Evolutionary conservation across 1,140 invertebrate species (phyloP), one percentile per base, ranked within the genome.

Genomic region (Tetramorium parvispinum): DNA sequence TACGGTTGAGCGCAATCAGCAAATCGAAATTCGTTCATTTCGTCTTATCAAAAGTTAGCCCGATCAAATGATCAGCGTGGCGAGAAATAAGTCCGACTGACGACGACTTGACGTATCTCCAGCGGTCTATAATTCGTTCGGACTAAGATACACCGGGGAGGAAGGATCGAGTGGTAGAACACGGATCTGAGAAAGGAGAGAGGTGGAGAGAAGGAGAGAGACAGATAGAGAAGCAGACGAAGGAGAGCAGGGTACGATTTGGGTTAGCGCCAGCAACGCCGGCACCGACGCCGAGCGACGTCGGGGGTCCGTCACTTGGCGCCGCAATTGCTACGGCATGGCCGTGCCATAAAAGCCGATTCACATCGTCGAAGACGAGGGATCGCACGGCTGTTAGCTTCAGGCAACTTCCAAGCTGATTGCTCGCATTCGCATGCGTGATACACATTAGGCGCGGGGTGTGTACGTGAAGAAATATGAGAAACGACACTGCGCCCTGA

Each of bases 261-360:
- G 91, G 91, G 91, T 92, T 92, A 92, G 91, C 91, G 91, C 91
- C 91, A 92, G 87, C 82, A 63, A 82, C 77, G 75, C 61, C 73
- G 88, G 59, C 73, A 87, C 37, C 85, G 73, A 79, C 85, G 73
- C 53, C 53, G 61, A 49, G 43, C 87, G 63, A 89, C 88, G 85
- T 90, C 73, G 85, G 86, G 87, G 85, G 85, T 91, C 81, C 81
- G 79, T 91, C 90, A 91, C 90, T 92, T 92, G 91, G 91, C 91
- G 91, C 90, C 91, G 87, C 88, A 88, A 91, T 91, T 91, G 91
- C 88, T 66, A 79, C 68, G 81, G 63, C 89, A 81, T 77, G 75
- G 65, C 21, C 43, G 70, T 32, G 51, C 61, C 51, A 16, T 91
- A 88, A 91, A 91, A 79, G 71, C 57, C 46, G 18, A 63, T 82